A percentile compares a stretch with the other conserved stretches of the same genome.
phyloP scores from a whole-genome alignment of 1,140 invertebrate species.

The Macrobrachium rosenbergii region DNA sequence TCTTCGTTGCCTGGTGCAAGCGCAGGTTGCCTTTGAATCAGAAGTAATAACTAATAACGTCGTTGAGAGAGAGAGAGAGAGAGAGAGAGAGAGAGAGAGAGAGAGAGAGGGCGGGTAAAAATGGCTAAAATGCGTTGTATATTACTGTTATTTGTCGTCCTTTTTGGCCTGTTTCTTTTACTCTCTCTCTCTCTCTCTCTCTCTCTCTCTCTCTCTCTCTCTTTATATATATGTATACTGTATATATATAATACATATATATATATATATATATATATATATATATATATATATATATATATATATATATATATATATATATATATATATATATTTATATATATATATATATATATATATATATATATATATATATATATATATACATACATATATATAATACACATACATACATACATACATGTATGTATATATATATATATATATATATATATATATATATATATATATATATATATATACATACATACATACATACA shows the following conservation, averaged over 20 bases:
- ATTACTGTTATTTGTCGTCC: too few species aligned
- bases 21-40: too few species aligned
- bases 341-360: conserved; percentile 27
- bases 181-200: too few species aligned
- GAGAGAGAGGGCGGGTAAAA: too few species aligned
- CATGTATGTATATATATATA: not conserved
- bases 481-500: not conserved
- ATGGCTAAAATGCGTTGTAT: too few species aligned
- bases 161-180: too few species aligned
- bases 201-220: too few species aligned
- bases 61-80: too few species aligned
- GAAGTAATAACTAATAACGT: too few species aligned
- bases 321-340: conserved; percentile 17
- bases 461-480: conserved; percentile 9
- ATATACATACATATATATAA: not conserved
- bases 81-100: too few species aligned
- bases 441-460: not conserved
- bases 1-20: too few species aligned
- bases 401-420: not conserved
- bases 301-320: conserved; percentile 17
- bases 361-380: too few species aligned
- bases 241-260: not conserved
- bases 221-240: not conserved
- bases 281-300: not conserved
- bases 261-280: not conserved